Evolutionary conservation across 2,888 invertebrate species (phyloP), one percentile per base, ranked within the genome.

Genomic region (Pediacus dermestoides): DNA sequence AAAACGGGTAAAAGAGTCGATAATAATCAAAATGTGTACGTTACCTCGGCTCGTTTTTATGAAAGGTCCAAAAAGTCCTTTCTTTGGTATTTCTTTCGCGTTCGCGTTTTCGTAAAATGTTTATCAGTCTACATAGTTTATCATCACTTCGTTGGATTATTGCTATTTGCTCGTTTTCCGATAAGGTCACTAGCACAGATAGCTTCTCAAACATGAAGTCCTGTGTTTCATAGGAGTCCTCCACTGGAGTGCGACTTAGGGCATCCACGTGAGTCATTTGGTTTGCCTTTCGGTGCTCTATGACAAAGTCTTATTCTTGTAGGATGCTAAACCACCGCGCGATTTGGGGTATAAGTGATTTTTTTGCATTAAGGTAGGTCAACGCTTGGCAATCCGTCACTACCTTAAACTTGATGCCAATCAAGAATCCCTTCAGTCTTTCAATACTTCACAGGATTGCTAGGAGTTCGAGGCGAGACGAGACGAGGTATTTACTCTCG

Each of bases 331-430:
- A 44, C 53, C 54, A 55, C 12, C 55, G 27, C 6, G 48, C 52
- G 11, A 53, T 42, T 28, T 54, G 48, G 3, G 53, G 47, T 32
- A 55, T 46, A 14, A 45, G 43, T 6, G 50, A 54, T 35, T 53
- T 55, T 15, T 50, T 43, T 0, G 30, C 33, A 16, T 55, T 52
- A 8, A 55, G 28, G 37, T 45, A 48, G 1, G 49, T 30, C 1
- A 58, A 21, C 2, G 55, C 52, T 39, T 54, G 52, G 35, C 55
- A 55, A 44, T 60, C 59, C 0, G 55, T 57, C 1, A 57, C 44
- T 4, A 60, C 40, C 15, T 35, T 55, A 27, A 57, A 50, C 25
- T 26, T 30, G n/a, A 55, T 45, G 2, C 47, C 49, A 12, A 56
- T 38, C 8, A 57, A 27, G 16, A 54, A 50, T 6, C 46, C 27